Conservation (phyloP, 2,888 invertebrate species). For the Opisthograptis luteolata region DNA sequence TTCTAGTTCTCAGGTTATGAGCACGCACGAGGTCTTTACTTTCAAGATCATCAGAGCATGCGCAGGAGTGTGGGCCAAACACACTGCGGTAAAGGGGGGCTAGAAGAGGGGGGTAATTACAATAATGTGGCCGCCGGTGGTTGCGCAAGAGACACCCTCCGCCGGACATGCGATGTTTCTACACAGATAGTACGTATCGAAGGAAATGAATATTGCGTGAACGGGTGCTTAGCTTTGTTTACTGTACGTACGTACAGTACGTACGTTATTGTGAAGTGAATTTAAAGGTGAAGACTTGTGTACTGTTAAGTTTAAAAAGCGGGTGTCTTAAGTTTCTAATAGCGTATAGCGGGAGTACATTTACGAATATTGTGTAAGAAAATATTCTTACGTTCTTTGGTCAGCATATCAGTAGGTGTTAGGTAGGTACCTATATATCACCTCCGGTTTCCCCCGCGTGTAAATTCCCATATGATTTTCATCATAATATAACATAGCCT, state of each 20-base stretch:
- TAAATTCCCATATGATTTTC: too few relatives aligned
- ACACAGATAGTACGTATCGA: conserved; percentile 50
- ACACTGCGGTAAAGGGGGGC: conserved; percentile 32
- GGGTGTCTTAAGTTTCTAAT: too few relatives aligned
- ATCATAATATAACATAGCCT: too few relatives aligned
- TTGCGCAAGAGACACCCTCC: conserved; percentile 62
- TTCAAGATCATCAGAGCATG: conserved; percentile 82
- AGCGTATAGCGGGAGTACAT: too few relatives aligned
- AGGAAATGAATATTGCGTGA: conserved; percentile 53
- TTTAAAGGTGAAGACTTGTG: not conserved
- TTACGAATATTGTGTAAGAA: too few relatives aligned
- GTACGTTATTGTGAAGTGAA: conserved; percentile 24
- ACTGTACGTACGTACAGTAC: too few relatives aligned
- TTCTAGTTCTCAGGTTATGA: conserved; percentile 64
- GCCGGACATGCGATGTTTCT: conserved; percentile 64
- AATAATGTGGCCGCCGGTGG: conserved; percentile 62
- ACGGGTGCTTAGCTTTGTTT: conserved; percentile 43
- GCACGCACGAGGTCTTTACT: conserved; percentile 78
- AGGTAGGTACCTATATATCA: too few relatives aligned
- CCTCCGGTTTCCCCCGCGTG: too few relatives aligned
- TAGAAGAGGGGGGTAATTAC: conserved; percentile 65
- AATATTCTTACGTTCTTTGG: too few relatives aligned
- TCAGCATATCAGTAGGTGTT: too few relatives aligned
- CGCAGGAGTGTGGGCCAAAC: conserved; percentile 50
- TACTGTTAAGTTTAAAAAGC: too few relatives aligned